These are phyloP conservation scores for Eidolon dupreanum DNA, from an alignment of 2,797 vertebrate genomes.

Conservation along the genomic window DNA sequence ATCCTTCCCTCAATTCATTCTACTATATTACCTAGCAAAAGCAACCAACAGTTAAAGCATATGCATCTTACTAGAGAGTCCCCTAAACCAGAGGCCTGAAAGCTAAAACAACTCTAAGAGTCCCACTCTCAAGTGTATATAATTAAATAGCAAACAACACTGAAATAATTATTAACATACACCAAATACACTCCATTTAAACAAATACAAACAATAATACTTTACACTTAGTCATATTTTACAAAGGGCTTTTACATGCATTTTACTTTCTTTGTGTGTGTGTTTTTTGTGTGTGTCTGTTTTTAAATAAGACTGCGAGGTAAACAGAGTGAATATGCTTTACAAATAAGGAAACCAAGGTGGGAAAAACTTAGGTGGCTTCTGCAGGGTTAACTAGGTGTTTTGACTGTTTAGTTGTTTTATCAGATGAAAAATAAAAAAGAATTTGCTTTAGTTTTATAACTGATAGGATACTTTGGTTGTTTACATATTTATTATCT, in stretches of 20 bases:
- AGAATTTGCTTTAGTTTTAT: background rate
- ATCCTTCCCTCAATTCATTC: background rate
- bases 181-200: background rate
- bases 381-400: background rate
- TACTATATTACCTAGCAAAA: background rate
- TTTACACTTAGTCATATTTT: slow-evolving; percentile 36
- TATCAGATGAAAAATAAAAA: background rate
- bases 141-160: background rate
- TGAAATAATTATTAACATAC: background rate
- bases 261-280: background rate
- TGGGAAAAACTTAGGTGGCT: background rate
- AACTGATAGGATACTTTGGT: background rate
- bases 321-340: background rate
- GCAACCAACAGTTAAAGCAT: background rate
- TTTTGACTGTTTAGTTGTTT: background rate
- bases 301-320: background rate
- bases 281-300: background rate
- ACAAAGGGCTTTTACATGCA: background rate
- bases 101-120: background rate
- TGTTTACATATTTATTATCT: background rate
- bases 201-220: background rate
- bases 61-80: background rate
- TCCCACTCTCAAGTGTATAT: background rate
- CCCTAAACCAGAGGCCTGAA: background rate
- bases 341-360: slow-evolving; percentile 23